Evolutionary conservation across 2,113 vertebrate genomes (phyloP), one percentile per base, ranked within the genome.

Genomic region (Sinocyclocheilus maitianheensis): DNA sequence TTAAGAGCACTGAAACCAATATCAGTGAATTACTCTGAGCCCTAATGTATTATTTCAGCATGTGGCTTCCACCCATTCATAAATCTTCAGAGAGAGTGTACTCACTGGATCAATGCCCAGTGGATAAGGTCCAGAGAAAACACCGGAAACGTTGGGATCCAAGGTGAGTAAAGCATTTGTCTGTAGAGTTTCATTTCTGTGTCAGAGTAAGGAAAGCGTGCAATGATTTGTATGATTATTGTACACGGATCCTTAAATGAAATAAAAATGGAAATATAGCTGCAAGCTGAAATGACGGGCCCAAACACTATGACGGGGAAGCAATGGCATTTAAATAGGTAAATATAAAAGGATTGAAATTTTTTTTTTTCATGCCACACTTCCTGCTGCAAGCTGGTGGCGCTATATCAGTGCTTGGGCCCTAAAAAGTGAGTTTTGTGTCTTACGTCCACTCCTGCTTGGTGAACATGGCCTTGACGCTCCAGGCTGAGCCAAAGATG

Each of bases 91-190:
- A 69, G 34, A 60, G 34, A 48, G 84, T 81, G 53, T 34, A 91
- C 98, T 94, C 88, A 99, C 98, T 0, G 98, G 98, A 81, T 99
- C 98, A 1, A 99, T 98, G 84, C 98, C 98, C 22, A 99, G 94
- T 0, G 97, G 97, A 84, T 99, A 99, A 0, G 93, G 96, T 74
- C 98, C 97, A 11, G 26, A 95, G 90, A 98, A 97, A 11, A 99
- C 98, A 0, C 97, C 98, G 1, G 96, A 96, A 72, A 98, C 60
- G 0, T 96, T 97, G 0, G 98, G 98, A 91, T 99, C 96, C 88
- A 99, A 82, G 0, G 96, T 93, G 86, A 99, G 93, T 87, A 95
- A 87, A 0, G 69, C 75, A 76, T 94, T 95, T 9, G 87, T 88
- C 88, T 91, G 92, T 79, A 96, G 92, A 5, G 94, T 95, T 93